Base-by-base conservation (phyloP, 2,797 vertebrate genomes). In the Microctenopoma stevenorrisi region DNA sequence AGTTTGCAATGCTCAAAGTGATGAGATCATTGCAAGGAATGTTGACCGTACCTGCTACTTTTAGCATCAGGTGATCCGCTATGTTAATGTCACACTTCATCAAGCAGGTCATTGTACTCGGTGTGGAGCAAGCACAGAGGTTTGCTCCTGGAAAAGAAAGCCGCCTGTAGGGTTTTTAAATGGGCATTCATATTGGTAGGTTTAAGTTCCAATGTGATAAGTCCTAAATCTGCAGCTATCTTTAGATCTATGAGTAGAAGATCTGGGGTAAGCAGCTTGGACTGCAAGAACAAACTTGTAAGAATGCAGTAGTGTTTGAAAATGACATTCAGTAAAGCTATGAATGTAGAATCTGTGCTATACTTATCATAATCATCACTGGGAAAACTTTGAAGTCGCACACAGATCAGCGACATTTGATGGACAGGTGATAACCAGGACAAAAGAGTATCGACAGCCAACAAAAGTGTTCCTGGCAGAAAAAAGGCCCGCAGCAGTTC, bases 81-180 rank as follows among this genome's bases (percentile, higher is more conserved):
- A 72, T 75, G 86, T 69, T 82, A 72, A 85, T 74, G 71, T 83
- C 57, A 74, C 74, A 64, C 56, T 72, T 80, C 55, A 56, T 79
- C 37, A 78, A 79, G 82, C 54, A 60, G 79, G 81, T 66, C 60
- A 37, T 50, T 72, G 44, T 52, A 67, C 68, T 75, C 12, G 2
- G 18, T 37, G 22, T 57, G 51, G 81, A 89, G 86, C 82, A 87
- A 90, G 89, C 83, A 71, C 72, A 56, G 55, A 86, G 72, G 72
- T 53, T 71, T 50, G 66, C 58, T 68, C 70, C 72, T 74, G 2
- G 33, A 35, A 35, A 76, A 81, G 68, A 78, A 81, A 68, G 68
- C 28, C 54, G 70, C 64, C 78, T 65, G 66, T 33, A 11, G 61
- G 61, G 44, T 28, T 65, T 83, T 54, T 55, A 10, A 60, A 71